These are phyloP conservation scores for Himalopsyche kuldschensis DNA, from an alignment of 2,888 invertebrate genomes.

Conservation along the genomic window DNA sequence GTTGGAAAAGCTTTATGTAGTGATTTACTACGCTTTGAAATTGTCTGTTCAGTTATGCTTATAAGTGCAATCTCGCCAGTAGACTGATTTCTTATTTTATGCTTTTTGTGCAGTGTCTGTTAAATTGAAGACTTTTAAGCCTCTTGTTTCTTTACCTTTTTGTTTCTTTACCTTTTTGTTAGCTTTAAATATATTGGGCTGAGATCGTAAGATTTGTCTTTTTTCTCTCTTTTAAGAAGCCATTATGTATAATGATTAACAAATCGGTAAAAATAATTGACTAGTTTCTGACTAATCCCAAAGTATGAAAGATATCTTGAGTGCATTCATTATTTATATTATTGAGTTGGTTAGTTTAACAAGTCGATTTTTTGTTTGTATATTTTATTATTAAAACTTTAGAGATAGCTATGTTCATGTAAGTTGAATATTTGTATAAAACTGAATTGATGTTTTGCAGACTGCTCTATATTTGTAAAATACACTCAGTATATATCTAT, in stretches of 20 bases:
- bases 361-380: not conserved
- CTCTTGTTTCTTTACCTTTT: constrained; percentile 17
- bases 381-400: not conserved
- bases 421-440: too few species aligned
- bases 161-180: not conserved
- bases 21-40: constrained; percentile 16
- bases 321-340: not conserved
- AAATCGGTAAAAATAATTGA: not conserved
- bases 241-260: not conserved
- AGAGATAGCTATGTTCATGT: not conserved
- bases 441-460: too few species aligned
- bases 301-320: not conserved
- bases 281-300: not conserved
- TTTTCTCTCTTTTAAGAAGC: not conserved
- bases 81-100: constrained; percentile 38
- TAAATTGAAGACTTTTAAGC: constrained; percentile 38
- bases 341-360: not conserved
- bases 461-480: too few species aligned
- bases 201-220: not conserved
- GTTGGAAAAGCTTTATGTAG: constrained; percentile 19
- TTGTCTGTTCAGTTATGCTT: constrained; percentile 17
- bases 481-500: not conserved
- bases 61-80: constrained; percentile 39
- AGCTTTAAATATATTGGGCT: not conserved
- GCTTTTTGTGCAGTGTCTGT: constrained; percentile 46